A percentile compares a stretch with the other conserved stretches of the same genome.
Evolutionary conservation across 2,888 invertebrate species (phyloP).

Genomic region (Pecten maximus): DNA sequence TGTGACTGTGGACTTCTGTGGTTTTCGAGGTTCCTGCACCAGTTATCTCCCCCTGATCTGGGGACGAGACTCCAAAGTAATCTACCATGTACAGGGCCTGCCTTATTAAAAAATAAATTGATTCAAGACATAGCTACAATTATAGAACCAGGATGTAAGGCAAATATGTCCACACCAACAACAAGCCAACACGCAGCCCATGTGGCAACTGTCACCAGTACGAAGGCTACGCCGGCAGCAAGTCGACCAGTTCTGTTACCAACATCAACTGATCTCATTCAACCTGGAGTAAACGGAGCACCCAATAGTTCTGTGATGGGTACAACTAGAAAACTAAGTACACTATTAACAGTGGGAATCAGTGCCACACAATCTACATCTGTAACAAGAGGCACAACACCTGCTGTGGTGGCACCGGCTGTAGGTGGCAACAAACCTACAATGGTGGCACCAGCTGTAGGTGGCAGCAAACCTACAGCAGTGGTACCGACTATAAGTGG

Average conservation of each 20-base stretch:
- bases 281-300: neutral
- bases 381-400: neutral
- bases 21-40: constrained; percentile 58
- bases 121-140: constrained; percentile 41
- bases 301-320: neutral
- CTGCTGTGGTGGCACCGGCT: neutral
- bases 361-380: neutral
- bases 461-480: neutral
- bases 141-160: constrained; percentile 41
- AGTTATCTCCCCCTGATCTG: constrained; percentile 39
- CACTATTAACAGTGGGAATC: neutral
- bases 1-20: constrained; percentile 71
- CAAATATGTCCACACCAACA: constrained; percentile 33
- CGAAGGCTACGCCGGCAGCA: constrained; percentile 44
- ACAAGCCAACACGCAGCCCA: neutral
- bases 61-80: constrained; percentile 48
- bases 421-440: neutral
- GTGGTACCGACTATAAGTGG: neutral
- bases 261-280: neutral
- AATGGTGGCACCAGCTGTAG: neutral
- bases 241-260: constrained; percentile 39
- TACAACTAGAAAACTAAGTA: neutral
- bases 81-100: neutral
- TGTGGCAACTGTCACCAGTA: constrained; percentile 35
- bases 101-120: neutral